Base-by-base conservation (phyloP, 2,113 vertebrate genomes). In the Sula dactylatra region DNA sequence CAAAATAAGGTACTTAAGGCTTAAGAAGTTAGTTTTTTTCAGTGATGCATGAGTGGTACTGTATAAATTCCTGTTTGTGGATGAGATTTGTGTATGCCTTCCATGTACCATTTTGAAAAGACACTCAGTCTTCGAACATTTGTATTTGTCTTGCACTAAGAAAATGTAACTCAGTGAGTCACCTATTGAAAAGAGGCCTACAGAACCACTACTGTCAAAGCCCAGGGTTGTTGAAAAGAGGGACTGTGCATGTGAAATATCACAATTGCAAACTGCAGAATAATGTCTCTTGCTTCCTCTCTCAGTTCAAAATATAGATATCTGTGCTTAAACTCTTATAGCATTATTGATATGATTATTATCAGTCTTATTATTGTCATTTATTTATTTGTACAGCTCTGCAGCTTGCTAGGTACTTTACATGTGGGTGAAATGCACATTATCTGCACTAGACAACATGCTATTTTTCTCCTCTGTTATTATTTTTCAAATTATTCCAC, bases 11-110 rank as follows among this genome's bases (percentile, higher is more conserved):
- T 86, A 86, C 52, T 90, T 91, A 80, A 52, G 64, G 34, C 55
- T 91, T 94, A 89, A 96, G 83, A 76, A 76, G 64, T 77, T 87
- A 58, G 13, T 15, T 86, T 96, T 64, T 82, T 94, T 87, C 84
- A 94, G 47, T 71, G 44, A 34, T 80, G 8, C 76, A 93, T 93
- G 64, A 29, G 44, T 76, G 66, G 50, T 84, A 55, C 44, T 31
- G 9, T 45, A 56, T 58, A 92, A 96, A 86, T 88, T 80, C 59
- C 42, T 92, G 55, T 81, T 93, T 80, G 55, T 88, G 81, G 90
- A 62, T 74, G 80, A 90, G 82, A 82, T 62, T 96, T 95, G 25
- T 88, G 32, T 83, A 70, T 89, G 40, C 59, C 38, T 94, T 72
- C 87, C 31, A 29, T 50, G 74, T 24, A 36, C 16, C 17, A n/a